These are phyloP conservation scores for Danio choprae DNA, from an alignment of 2,797 vertebrate species.

Conservation along the genomic window DNA sequence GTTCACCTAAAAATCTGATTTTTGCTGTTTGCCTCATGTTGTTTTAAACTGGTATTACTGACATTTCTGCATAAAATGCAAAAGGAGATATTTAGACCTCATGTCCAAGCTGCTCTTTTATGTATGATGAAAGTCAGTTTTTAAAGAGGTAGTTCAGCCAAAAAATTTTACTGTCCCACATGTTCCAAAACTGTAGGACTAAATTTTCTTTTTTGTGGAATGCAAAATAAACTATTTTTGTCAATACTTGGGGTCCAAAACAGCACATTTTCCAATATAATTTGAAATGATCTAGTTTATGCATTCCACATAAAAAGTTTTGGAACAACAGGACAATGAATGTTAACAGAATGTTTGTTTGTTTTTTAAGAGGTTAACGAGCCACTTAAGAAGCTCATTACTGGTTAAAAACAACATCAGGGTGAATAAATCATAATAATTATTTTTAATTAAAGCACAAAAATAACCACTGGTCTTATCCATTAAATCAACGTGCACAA, in stretches of 20 bases:
- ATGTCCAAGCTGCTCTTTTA: not conserved
- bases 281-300: too few species aligned
- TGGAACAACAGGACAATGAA: not conserved
- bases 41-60: not conserved
- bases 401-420: not conserved
- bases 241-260: not conserved
- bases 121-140: not conserved
- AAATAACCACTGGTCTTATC: slow-evolving; percentile 34
- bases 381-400: not conserved
- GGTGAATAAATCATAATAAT: not conserved
- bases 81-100: not conserved
- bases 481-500: slow-evolving; percentile 41
- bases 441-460: slow-evolving; percentile 50
- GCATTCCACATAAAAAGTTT: not conserved
- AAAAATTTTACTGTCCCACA: not conserved
- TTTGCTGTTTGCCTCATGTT: not conserved
- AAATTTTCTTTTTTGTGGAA: not conserved
- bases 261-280: not conserved
- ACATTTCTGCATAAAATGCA: not conserved
- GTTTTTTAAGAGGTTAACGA: too few species aligned
- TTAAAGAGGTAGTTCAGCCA: not conserved
- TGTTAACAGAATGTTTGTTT: too few species aligned
- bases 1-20: not conserved
- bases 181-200: not conserved
- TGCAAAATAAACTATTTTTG: not conserved